Evolutionary conservation across 2,888 invertebrate species (phyloP), one percentile per base, ranked within the genome.

Genomic region (Pediacus dermestoides): DNA sequence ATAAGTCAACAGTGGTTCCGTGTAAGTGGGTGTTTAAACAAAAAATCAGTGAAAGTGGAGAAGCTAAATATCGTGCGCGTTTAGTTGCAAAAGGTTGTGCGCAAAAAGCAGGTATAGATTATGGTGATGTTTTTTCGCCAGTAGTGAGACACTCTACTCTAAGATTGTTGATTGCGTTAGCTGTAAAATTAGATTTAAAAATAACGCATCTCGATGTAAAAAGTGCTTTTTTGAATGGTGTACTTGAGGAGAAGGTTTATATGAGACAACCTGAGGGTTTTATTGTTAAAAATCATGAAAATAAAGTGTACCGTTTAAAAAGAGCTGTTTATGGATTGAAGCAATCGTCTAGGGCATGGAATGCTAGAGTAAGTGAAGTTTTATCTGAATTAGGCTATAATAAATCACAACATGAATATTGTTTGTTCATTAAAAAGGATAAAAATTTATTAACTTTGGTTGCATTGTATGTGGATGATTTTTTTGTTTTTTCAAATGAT

Each of bases 181-280:
- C 51, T 34, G 46, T 45, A 16, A 35, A 54, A 25, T 34, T 48
- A 18, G 30, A 44, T 26, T 39, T 53, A 13, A 18, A 41, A 6
- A 39, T 49, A 22, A 33, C 22, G 7, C 51, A 55, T 39, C 21
- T 51, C 15, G 51, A 51, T 42, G 49, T 54, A 26, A 44, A 25
- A 11, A 52, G 47, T 2, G 53, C 51, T 11, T 55, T 55, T 37
- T 38, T 55, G 13, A 48, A 54, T 31, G 51, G 52, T 7, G 3
- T 25, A 22, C 28, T 54, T 8, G 13, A 50, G n/a, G 48, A 56
- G 38, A 25, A 21, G 4, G 37, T 51, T 31, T 53, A 32, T 14
- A 52, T 55, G 50, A 22, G 16, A 15, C n/a, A 30, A 22, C 48
- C 48, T 16, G 51, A 50, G 34, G 36, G 41, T 23, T 48, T 48